Percentiles rank a stretch among this genome's conserved stretches.
These are phyloP conservation scores for Aleiodes sp. DNA, from an alignment of 1,140 invertebrate genomes.

Conservation along the genomic window DNA sequence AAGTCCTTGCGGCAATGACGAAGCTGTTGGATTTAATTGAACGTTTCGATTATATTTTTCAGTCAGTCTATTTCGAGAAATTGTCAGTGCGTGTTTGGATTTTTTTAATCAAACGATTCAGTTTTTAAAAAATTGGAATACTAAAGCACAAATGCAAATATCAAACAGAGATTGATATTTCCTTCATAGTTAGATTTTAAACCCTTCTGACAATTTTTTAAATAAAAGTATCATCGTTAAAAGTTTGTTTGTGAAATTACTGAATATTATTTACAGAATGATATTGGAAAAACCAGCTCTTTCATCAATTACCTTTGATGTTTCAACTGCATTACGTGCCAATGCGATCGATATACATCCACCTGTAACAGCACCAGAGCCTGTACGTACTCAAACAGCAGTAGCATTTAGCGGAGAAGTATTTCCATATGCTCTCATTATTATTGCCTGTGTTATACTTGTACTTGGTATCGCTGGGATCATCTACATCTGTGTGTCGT, in stretches of 20 bases:
- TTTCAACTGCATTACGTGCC: constrained; percentile 72
- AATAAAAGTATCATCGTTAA: neutral
- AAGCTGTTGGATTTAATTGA: constrained; percentile 1
- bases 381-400: constrained; percentile 66
- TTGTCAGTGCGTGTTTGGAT: no score
- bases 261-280: constrained; percentile 50
- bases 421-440: constrained; percentile 86
- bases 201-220: neutral
- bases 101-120: no score
- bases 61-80: neutral
- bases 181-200: no score
- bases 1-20: constrained; percentile 11
- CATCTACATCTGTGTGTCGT: constrained; percentile 90
- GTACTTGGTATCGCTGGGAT: constrained; percentile 86
- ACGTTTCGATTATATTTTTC: neutral
- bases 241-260: constrained; percentile 28
- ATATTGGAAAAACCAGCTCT: constrained; percentile 70
- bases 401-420: constrained; percentile 76
- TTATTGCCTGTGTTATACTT: constrained; percentile 86
- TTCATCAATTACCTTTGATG: constrained; percentile 73
- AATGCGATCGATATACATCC: constrained; percentile 76
- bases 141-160: no score
- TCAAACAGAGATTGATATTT: no score
- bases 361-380: constrained; percentile 67
- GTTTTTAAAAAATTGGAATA: no score